phyloP scores from a whole-genome alignment of 1,140 invertebrate genomes.

The Vollenhovia emeryi region DNA sequence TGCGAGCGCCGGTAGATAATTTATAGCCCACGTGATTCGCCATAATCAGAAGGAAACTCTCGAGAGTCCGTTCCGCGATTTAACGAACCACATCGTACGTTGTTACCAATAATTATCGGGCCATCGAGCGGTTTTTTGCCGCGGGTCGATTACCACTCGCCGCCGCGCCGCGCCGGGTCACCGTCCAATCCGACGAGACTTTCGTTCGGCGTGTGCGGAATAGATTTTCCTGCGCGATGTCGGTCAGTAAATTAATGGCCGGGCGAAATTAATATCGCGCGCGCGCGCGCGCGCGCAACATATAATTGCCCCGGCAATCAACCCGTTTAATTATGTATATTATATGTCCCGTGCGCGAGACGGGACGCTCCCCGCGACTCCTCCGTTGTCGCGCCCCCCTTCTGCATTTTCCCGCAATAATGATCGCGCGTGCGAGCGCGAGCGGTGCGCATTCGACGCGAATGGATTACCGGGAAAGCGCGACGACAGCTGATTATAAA shows the following conservation, averaged over 20 bases:
- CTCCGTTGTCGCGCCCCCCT: not conserved
- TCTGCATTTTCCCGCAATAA: constrained; percentile 46
- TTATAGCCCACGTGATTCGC: constrained; percentile 9
- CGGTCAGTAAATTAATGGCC: constrained; percentile 46
- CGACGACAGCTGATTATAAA: constrained; percentile 74
- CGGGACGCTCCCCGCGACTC: not conserved
- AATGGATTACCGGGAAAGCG: constrained; percentile 70
- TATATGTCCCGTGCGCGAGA: constrained; percentile 46
- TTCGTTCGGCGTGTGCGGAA: constrained; percentile 29
- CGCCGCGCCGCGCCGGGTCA: constrained; percentile 22
- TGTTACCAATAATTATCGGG: constrained; percentile 48
- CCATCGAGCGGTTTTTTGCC: constrained; percentile 46
- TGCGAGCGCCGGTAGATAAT: not conserved
- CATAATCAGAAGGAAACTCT: constrained; percentile 20
- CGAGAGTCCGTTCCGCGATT: constrained; percentile 29
- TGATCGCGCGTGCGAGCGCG: constrained; percentile 5
- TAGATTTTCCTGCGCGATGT: constrained; percentile 44
- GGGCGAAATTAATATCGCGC: constrained; percentile 59
- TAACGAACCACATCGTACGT: constrained; percentile 41
- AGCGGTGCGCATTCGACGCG: constrained; percentile 51
- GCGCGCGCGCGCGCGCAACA: constrained; percentile 8
- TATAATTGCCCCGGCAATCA: constrained; percentile 62
- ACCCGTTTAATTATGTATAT: constrained; percentile 69
- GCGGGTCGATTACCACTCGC: constrained; percentile 25
- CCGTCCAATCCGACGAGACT: constrained; percentile 29